Base-by-base conservation (phyloP, 2,888 invertebrate genomes). In the Eumerus sabulonum region DNA sequence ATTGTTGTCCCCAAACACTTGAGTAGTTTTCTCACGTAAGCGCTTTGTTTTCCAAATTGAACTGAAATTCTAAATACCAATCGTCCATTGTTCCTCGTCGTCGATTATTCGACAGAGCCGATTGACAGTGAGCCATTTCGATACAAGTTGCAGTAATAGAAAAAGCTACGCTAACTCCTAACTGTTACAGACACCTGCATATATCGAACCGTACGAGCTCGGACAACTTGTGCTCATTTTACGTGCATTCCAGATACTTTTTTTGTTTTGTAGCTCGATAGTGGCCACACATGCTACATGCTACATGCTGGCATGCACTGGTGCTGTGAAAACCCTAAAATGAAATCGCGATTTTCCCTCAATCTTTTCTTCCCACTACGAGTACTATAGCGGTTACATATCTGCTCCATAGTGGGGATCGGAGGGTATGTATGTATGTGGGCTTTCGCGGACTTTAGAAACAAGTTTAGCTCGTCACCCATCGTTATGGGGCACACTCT, bases 31-130 rank as follows among this genome's bases (percentile, higher is more conserved):
- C 73, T 77, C 77, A 77, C 77, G 77, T 77, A 73, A 73, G 62
- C 63, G 42, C 72, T 77, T 77, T 77, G 73, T 77, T 77, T 77
- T 73, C 77, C 77, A 77, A 77, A 77, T 68, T 77, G 77, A 73
- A 77, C 77, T 77, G 67, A 54, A 73, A 77, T 77, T 77, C 77
- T 77, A 67, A 77, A 77, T 77, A 77, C 77, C 77, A 77, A 44
- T 38, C 27, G 19, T 38, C 35, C 42, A 36, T 19, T 9, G 53
- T 40, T 14, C 40, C 14, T 13, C 16, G 14, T 63, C 40, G 17
- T 63, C 35, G 53, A 53, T 42, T 59, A 14, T 40, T 44, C n/a
- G 11, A n/a, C 40, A 3, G 4, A 48, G 27, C 51, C 57, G 68
- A 76, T 76, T 76, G 74, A 70, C 68, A 70, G 51, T 45, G 40